A percentile compares a stretch with the other conserved stretches of the same genome.
Conservation (phyloP, 2,113 vertebrate species). For the Egretta garzetta region DNA sequence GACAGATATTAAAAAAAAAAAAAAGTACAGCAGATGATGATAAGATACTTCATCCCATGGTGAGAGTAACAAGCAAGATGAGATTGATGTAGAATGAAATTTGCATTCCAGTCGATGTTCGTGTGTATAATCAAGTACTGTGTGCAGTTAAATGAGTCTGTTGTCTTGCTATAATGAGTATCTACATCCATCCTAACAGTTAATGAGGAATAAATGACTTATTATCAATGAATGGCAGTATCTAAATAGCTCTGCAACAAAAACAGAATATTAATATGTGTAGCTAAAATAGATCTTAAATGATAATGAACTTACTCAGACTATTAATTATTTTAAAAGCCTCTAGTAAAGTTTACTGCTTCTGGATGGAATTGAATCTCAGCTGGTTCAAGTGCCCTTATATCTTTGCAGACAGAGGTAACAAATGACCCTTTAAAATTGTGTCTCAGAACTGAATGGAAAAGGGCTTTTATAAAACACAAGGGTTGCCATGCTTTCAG, state of each 20-base stretch:
- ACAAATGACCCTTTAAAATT: constrained; percentile 1
- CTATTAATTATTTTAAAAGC: constrained; percentile 78
- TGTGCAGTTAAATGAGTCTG: constrained; percentile 77
- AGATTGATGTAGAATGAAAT: constrained; percentile 53
- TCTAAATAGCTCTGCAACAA: constrained; percentile 79
- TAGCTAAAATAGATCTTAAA: constrained; percentile 78
- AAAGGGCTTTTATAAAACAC: not conserved
- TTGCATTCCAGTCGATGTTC: constrained; percentile 71
- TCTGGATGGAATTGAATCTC: constrained; percentile 26
- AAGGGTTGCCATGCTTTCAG: not conserved
- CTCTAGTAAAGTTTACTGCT: constrained; percentile 24
- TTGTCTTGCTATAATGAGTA: constrained; percentile 81
- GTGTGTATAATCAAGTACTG: constrained; percentile 72
- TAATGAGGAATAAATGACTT: constrained; percentile 86
- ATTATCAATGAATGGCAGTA: constrained; percentile 79
- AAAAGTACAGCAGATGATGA: not conserved
- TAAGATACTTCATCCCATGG: not conserved
- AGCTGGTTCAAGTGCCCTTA: not conserved
- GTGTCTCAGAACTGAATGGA: not conserved
- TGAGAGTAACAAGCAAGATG: constrained; percentile 51
- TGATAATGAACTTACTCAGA: constrained; percentile 73
- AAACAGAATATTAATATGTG: constrained; percentile 80
- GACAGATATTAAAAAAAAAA: not conserved
- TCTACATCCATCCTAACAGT: constrained; percentile 77
- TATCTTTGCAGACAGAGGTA: not conserved